A percentile compares a stretch with the other conserved stretches of the same genome.
Evolutionary conservation across 2,888 invertebrate genomes (phyloP).

Genomic region (Cynaeus angustus): DNA sequence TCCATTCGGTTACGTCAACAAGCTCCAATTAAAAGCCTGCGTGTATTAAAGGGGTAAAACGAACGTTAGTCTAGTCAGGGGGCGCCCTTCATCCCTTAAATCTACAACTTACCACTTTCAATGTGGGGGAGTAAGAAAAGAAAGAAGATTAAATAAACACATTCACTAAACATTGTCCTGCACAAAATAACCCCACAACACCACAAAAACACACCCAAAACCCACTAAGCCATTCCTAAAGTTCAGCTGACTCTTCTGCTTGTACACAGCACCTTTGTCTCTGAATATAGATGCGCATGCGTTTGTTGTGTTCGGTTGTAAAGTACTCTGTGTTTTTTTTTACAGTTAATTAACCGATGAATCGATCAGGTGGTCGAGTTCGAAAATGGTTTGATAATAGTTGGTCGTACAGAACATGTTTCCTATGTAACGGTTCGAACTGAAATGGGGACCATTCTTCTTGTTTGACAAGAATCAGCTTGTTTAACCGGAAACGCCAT

Average conservation of each 20-base stretch:
- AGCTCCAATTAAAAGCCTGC: background rate
- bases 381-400: background rate
- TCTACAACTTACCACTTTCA: slow-evolving; percentile 78
- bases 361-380: slow-evolving; percentile 4
- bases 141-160: slow-evolving; percentile 77
- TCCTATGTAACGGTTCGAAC: background rate
- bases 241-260: slow-evolving; percentile 49
- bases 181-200: slow-evolving; percentile 52
- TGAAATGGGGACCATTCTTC: slow-evolving; percentile 1
- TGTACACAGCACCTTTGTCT: slow-evolving; percentile 49
- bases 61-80: slow-evolving; percentile 18
- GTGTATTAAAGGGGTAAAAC: slow-evolving; percentile 43
- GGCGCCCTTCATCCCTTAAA: slow-evolving; percentile 31
- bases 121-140: slow-evolving; percentile 81
- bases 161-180: slow-evolving; percentile 61
- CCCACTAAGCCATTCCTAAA: slow-evolving; percentile 50
- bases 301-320: slow-evolving; percentile 36
- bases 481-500: background rate
- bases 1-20: background rate
- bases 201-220: slow-evolving; percentile 55
- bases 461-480: slow-evolving; percentile 4
- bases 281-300: slow-evolving; percentile 43
- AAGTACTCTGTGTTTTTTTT: background rate
- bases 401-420: background rate
- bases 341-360: slow-evolving; percentile 3